Evolutionary conservation across 2,113 vertebrate genomes (phyloP).

Genomic region (Menura novaehollandiae): DNA sequence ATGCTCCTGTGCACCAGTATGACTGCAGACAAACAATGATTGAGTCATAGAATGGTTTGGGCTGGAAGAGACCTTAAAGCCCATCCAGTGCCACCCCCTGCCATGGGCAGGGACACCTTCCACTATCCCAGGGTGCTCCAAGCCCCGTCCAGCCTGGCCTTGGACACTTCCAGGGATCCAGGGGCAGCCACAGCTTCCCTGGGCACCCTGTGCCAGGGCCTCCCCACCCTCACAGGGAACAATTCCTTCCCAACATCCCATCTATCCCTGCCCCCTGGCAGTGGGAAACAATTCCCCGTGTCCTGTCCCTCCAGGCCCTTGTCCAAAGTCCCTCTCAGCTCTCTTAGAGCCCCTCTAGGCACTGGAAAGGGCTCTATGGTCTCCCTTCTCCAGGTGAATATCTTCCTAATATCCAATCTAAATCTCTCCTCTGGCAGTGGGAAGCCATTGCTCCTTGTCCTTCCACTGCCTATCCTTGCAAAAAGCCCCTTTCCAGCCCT

Average conservation of each 20-base stretch:
- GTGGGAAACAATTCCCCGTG: no score
- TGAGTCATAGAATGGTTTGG: background rate
- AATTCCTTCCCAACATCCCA: background rate
- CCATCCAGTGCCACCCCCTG: accelerated
- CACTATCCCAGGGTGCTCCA: background rate
- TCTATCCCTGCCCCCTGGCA: no score
- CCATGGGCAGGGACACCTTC: background rate
- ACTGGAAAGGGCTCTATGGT: no score
- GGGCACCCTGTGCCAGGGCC: background rate
- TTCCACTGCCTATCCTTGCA: background rate
- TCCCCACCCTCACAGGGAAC: background rate
- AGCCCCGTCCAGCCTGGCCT: background rate
- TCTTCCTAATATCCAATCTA: background rate
- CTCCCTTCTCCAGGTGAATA: no score
- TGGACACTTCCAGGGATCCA: background rate
- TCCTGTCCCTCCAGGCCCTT: no score
- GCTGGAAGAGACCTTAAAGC: accelerated
- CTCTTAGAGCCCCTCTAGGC: no score
- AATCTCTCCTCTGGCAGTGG: accelerated
- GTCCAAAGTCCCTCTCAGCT: no score
- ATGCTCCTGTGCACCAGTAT: background rate
- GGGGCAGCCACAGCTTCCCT: background rate
- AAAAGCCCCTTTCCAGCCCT: background rate
- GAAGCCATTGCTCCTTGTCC: background rate
- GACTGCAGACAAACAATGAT: background rate